These are phyloP conservation scores for Mohoua ochrocephala DNA, from an alignment of 2,113 vertebrate genomes.

Conservation along the genomic window DNA sequence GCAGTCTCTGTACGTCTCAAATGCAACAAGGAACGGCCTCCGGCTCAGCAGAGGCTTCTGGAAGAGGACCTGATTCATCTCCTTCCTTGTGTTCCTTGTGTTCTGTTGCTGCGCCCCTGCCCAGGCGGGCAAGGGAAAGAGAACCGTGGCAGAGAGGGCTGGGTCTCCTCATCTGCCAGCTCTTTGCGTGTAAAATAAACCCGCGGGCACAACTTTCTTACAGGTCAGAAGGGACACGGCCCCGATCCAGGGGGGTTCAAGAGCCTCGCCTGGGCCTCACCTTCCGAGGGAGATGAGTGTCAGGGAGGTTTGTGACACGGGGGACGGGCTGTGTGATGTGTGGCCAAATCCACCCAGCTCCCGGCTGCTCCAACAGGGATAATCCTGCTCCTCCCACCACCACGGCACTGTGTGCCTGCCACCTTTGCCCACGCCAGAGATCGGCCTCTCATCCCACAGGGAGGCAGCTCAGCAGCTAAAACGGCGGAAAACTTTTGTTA, in stretches of 20 bases:
- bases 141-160: neutral
- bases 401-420: neutral
- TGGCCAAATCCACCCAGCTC: neutral
- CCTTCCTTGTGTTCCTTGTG: neutral
- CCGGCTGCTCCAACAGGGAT: neutral
- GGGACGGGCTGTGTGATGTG: neutral
- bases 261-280: neutral
- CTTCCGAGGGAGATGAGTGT: fast-evolving
- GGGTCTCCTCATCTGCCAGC: neutral
- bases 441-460: fast-evolving
- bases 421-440: neutral
- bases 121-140: neutral
- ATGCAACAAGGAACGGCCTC: neutral
- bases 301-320: neutral
- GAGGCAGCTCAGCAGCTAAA: neutral
- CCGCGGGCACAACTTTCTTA: neutral
- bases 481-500: neutral
- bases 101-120: neutral
- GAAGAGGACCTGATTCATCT: neutral
- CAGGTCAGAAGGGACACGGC: neutral
- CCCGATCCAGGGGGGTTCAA: neutral
- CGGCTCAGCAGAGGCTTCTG: neutral
- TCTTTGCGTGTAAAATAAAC: neutral
- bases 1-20: neutral
- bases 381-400: neutral